Conservation (phyloP, 64 coral and sea anemone species). For the Astreopora myriophthalma region DNA sequence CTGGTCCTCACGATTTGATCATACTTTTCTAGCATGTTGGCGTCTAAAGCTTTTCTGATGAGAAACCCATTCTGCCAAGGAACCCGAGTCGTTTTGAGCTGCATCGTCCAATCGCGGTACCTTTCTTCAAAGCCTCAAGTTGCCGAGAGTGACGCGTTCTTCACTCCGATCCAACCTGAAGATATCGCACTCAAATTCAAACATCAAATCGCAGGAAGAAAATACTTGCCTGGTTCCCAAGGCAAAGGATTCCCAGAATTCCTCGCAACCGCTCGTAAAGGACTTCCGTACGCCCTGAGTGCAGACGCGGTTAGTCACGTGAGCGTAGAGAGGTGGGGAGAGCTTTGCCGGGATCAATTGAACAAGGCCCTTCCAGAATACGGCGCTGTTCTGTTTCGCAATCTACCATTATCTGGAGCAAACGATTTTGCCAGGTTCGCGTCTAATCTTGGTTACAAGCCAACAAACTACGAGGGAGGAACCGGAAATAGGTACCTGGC, state of each 20-base stretch:
- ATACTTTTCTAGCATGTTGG: neutral
- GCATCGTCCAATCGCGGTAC: neutral
- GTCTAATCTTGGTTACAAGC: constrained; percentile 63
- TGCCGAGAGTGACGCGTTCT: constrained; percentile 25
- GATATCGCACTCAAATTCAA: constrained; percentile 36
- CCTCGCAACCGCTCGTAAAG: constrained; percentile 49
- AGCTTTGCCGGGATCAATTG: constrained; percentile 60
- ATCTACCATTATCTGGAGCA: constrained; percentile 24
- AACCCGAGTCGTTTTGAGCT: neutral
- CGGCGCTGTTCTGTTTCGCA: constrained; percentile 83
- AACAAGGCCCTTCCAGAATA: constrained; percentile 56
- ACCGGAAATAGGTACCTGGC: constrained; percentile 61
- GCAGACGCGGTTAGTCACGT: constrained; percentile 5
- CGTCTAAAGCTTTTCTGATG: neutral
- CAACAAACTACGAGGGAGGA: constrained; percentile 74
- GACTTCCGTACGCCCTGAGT: constrained; percentile 68
- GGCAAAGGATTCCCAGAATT: constrained; percentile 68
- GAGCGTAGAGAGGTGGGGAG: constrained; percentile 56
- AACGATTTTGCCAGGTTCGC: constrained; percentile 72
- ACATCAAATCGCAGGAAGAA: constrained; percentile 64
- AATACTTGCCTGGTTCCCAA: constrained; percentile 72
- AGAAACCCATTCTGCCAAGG: neutral
- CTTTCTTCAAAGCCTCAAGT: constrained; percentile 26
- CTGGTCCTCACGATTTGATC: neutral
- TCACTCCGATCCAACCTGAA: constrained; percentile 8